Percentiles rank a stretch among this genome's conserved stretches.
phyloP scores from a whole-genome alignment of 2,113 vertebrate species.

The Callospermophilus lateralis region DNA sequence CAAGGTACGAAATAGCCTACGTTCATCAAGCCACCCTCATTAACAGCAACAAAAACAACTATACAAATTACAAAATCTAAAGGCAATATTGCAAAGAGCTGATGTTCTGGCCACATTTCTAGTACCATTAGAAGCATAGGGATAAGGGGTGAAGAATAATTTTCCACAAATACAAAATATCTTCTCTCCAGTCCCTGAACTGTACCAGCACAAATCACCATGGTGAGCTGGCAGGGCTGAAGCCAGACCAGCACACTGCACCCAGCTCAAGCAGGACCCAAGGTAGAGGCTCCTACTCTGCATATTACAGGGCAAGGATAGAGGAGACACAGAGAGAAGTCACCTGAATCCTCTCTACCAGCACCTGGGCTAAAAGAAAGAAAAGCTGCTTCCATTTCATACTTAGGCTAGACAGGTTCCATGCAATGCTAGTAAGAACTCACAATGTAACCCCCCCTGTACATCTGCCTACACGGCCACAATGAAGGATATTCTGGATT shows the following conservation, averaged over 20 bases:
- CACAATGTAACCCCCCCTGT: background rate
- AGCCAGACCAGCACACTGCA: too few relatives aligned
- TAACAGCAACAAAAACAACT: background rate
- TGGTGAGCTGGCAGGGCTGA: background rate
- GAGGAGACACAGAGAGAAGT: background rate
- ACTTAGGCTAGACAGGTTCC: background rate
- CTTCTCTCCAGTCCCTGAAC: background rate
- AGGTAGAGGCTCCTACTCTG: accelerated
- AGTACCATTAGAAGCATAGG: accelerated
- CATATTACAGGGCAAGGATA: background rate
- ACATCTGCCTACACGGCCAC: background rate
- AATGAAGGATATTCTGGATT: background rate
- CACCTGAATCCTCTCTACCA: background rate
- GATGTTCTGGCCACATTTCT: background rate
- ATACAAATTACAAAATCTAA: background rate
- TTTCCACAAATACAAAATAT: background rate
- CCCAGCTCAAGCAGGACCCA: background rate
- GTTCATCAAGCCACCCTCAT: background rate
- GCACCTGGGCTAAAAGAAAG: background rate
- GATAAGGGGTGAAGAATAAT: background rate
- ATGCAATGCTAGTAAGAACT: background rate
- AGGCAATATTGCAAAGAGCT: background rate
- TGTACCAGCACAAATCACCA: background rate
- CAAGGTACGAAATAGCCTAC: background rate
- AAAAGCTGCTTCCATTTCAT: background rate